Base-by-base conservation (phyloP, 2,888 invertebrate genomes). In the Heliconius ethilla region DNA sequence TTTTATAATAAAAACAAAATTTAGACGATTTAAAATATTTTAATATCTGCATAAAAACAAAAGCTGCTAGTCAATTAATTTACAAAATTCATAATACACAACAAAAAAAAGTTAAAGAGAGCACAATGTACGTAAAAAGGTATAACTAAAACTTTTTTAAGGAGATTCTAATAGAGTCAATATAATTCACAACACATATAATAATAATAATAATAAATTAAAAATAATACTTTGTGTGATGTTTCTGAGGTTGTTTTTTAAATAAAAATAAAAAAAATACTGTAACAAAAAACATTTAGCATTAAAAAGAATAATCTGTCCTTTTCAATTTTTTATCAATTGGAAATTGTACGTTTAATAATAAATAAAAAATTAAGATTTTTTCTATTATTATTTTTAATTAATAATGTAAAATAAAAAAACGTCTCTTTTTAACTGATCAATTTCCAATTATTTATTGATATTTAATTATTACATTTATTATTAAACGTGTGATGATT, bases 191-290 rank as follows among this genome's bases (percentile, higher is more conserved):
- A 72, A 59, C 55, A 15, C 55, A 25, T 29, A 55, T 33, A 72
- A 37, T 72, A 59, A 72, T 37, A 59, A 72, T 37, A 29, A 70
- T 51, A 55, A 59, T n/a, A 51, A 69, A 51, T 45, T 27, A 15
- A 70, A 70, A 33, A 72, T 72, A 72, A 72, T 72, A 72, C 72
- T 72, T 72, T 72, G 72, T 72, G 72, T 72, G 72, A 72, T 72
- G 72, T 15, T 59, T 70, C n/a, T 59, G 37, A 72, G 72, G 72
- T 72, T 72, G 3, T 69, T 40, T 25, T 45, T 22, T 22, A 66
- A 66, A 69, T 18, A 25, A 69, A 40, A 45, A 69, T 11, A 72
- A 59, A 59, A 72, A 40, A 59, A 72, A 72, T 72, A 37, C 33
- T 59, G 59, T 9, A 27, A 55, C 22, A 72, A n/a, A 55, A 29